A percentile compares a stretch with the other conserved stretches of the same genome.
Conservation (phyloP, 2,797 vertebrate species). For the Falco naumanni region DNA sequence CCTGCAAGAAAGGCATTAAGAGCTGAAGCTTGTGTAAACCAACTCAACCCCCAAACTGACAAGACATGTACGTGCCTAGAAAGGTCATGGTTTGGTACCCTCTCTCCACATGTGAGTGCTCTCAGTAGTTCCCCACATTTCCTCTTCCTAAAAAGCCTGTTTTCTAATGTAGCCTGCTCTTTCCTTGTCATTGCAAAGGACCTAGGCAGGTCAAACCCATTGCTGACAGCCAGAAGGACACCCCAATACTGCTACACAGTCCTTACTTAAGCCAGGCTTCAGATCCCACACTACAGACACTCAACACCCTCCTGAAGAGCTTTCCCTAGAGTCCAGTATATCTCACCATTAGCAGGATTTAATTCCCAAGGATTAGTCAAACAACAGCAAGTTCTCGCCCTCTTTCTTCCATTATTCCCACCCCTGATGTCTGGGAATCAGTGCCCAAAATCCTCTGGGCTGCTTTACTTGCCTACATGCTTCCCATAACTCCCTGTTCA, state of each 20-base stretch:
- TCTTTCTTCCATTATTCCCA: neutral
- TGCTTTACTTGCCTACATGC: neutral
- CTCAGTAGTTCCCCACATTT: neutral
- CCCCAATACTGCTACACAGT: neutral
- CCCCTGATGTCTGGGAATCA: neutral
- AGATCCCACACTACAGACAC: neutral
- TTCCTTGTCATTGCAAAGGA: neutral
- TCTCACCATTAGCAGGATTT: neutral
- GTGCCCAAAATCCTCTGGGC: neutral
- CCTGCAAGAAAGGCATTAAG: slow-evolving; percentile 76
- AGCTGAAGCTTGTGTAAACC: neutral
- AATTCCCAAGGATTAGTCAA: neutral
- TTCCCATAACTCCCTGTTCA: neutral
- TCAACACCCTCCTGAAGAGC: neutral
- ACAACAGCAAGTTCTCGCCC: neutral
- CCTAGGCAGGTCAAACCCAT: neutral
- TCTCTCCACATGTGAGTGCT: neutral
- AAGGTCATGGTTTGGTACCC: neutral
- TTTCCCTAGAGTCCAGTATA: neutral
- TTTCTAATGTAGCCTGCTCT: neutral
- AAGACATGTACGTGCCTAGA: accelerated
- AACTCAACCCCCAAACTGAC: neutral
- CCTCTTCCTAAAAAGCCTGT: neutral
- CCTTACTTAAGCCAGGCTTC: neutral
- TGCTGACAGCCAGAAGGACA: neutral